These are phyloP conservation scores for Cryptoblepharus egeriae DNA, from an alignment of 2,797 vertebrate genomes.

Conservation along the genomic window DNA sequence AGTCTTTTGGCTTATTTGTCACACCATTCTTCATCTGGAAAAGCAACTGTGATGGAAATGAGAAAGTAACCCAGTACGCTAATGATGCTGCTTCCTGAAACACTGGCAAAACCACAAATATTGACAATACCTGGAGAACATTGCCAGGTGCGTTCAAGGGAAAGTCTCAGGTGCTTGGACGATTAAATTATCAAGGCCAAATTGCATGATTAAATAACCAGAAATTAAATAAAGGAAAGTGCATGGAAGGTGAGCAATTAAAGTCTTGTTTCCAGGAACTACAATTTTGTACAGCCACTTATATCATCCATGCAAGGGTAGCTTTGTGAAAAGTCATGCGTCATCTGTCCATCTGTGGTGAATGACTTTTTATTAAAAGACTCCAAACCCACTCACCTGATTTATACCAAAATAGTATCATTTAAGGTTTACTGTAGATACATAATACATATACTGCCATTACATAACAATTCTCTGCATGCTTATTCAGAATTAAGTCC, in stretches of 20 bases:
- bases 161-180: constrained; percentile 62
- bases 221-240: constrained; percentile 44
- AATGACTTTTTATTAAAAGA: neutral
- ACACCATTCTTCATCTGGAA: neutral
- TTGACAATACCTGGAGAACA: neutral
- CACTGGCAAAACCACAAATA: constrained; percentile 21
- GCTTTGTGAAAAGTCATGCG: neutral
- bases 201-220: neutral
- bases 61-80: constrained; percentile 6
- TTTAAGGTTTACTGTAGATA: neutral
- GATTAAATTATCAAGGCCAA: constrained; percentile 59
- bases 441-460: too few species aligned
- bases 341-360: neutral
- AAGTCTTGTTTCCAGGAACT: neutral
- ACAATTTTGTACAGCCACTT: neutral
- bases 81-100: constrained; percentile 13
- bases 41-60: neutral
- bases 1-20: neutral
- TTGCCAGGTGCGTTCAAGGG: constrained; percentile 45
- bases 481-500: too few species aligned
- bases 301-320: neutral
- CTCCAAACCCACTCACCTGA: neutral
- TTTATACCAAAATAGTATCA: neutral
- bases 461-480: too few species aligned
- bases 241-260: constrained; percentile 11